phyloP scores from a whole-genome alignment of 1,140 invertebrate species.

The Drosophila baimaii region DNA sequence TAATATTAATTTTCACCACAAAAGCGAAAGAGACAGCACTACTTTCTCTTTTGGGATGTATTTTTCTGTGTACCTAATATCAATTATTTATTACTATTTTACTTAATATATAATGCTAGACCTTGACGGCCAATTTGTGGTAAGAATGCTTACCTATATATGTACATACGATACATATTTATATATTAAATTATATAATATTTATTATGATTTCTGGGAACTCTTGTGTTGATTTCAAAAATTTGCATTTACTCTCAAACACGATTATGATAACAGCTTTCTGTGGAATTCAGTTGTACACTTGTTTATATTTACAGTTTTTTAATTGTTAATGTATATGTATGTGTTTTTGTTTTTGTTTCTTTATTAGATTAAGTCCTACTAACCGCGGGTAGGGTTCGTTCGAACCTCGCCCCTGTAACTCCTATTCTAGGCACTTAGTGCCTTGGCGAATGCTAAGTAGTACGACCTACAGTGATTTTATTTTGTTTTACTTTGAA shows the following conservation, averaged over 20 bases:
- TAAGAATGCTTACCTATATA: no score
- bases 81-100: neutral
- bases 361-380: neutral
- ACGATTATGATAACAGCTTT: slow-evolving; percentile 26
- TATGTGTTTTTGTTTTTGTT: neutral
- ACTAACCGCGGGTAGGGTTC: neutral
- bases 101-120: neutral
- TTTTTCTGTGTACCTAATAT: neutral
- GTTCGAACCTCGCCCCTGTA: neutral
- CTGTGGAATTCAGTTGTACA: slow-evolving; percentile 26
- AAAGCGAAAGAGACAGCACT: slow-evolving; percentile 7
- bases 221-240: slow-evolving; percentile 23
- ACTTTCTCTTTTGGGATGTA: neutral
- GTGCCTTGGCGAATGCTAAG: slow-evolving; percentile 12
- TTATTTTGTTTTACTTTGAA: neutral
- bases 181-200: neutral
- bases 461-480: neutral
- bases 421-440: slow-evolving; percentile 4
- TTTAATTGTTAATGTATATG: neutral
- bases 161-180: no score
- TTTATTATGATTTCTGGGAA: neutral
- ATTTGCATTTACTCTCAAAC: slow-evolving; percentile 22
- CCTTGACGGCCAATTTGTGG: no score
- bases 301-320: slow-evolving; percentile 20
- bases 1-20: neutral